Evolutionary conservation across 2,113 vertebrate genomes (phyloP), one percentile per base, ranked within the genome.

Genomic region (Ploceus nigricollis): DNA sequence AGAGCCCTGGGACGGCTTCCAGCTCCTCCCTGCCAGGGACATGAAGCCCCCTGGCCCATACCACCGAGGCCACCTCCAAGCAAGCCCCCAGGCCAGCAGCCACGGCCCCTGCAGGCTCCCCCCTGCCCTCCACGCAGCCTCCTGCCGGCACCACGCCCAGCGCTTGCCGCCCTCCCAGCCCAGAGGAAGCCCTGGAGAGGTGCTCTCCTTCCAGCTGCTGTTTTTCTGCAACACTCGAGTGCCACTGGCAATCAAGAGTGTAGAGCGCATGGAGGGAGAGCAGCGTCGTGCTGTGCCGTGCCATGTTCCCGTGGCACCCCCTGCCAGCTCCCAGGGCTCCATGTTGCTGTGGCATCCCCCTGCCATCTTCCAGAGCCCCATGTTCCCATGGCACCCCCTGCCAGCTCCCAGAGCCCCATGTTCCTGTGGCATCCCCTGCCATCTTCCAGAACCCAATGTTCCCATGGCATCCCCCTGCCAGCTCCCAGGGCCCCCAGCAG

Each of bases 121-220:
- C 57, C 7, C 30, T 3, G 0, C 37, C 12, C 53, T 39, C 31
- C 5, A 2, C 0, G 1, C 57, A 28, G 40, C 92, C 87, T 44
- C 73, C 70, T 9, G 61, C 66, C 9, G 1, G 39, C 73, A 37
- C 64, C 80, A 17, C 13, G 0, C 11, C 82, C 6, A 2, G 50
- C 58, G 40, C 94, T 57, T 51, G 94, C 44, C 0, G 14, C 94
- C 71, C 92, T 90, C 50, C 35, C 4, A 3, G 76, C 81, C 77
- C 6, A 8, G 89, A 84, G 95, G 94, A 86, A 96, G 95, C 95
- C 91, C 87, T 89, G 82, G 83, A 94, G 96, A 95, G 93, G 22
- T 80, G 79, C 81, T 87, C 93, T 94, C 91, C 60, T 87, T 60
- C 24, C 93, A 96, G 96, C 96, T 95, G 89, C 94, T 84, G 94